These are phyloP conservation scores for Sciurus vulgaris DNA, from an alignment of 2,797 vertebrate species.

Conservation along the genomic window DNA sequence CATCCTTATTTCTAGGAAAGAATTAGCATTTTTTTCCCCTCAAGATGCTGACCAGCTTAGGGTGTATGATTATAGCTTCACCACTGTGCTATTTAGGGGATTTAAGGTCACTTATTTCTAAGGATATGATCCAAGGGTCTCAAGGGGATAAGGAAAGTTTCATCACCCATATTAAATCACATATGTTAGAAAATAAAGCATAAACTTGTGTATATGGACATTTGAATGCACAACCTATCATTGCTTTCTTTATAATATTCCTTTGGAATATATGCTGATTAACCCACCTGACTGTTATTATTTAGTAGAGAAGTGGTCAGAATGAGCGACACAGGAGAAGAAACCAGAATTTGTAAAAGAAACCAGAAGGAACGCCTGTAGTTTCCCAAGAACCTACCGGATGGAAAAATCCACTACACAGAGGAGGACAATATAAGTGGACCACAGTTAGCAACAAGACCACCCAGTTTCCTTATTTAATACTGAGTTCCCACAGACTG, in stretches of 20 bases:
- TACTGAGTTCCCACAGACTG: neutral
- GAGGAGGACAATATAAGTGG: constrained; percentile 80
- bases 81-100: neutral
- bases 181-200: neutral
- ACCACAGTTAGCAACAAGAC: constrained; percentile 67
- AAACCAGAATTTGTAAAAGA: constrained; percentile 54
- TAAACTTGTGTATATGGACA: neutral
- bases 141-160: neutral
- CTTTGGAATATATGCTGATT: constrained; percentile 24
- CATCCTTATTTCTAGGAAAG: constrained; percentile 15
- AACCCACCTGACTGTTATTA: constrained; percentile 3
- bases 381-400: constrained; percentile 66
- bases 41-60: neutral
- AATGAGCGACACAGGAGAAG: constrained; percentile 73
- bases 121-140: neutral
- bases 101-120: constrained; percentile 2
- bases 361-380: neutral
- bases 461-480: constrained; percentile 79
- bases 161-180: neutral
- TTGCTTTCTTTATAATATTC: constrained; percentile 46
- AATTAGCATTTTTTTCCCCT: neutral
- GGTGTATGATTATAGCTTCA: neutral
- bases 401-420: constrained; percentile 84
- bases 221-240: neutral
- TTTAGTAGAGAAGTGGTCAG: constrained; percentile 83